These are phyloP conservation scores for Thamnophis elegans DNA, from an alignment of 2,797 vertebrate genomes.

Conservation along the genomic window DNA sequence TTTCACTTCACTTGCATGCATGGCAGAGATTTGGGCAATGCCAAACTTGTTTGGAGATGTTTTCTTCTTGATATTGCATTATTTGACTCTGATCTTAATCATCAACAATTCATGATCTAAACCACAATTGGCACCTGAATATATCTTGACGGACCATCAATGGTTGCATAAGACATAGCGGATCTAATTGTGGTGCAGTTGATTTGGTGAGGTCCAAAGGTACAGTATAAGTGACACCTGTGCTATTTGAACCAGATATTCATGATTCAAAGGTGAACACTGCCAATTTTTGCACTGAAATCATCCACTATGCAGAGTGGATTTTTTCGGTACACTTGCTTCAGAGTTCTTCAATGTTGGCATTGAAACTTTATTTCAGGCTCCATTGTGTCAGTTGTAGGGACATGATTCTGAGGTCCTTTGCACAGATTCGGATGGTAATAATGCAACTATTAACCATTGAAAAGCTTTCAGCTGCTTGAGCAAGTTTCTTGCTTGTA, in stretches of 20 bases:
- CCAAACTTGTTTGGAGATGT: neutral
- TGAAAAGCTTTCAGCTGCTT: neutral
- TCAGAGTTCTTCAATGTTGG: neutral
- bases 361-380: neutral
- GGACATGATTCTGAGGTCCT: neutral
- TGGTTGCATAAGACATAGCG: neutral
- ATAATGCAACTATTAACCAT: neutral
- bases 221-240: neutral
- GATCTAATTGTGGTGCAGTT: neutral
- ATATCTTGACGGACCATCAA: neutral
- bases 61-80: neutral
- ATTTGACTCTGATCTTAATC: neutral
- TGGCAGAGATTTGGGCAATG: neutral
- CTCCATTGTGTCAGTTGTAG: neutral
- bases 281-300: neutral
- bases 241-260: neutral
- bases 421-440: neutral
- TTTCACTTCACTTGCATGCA: neutral
- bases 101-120: neutral
- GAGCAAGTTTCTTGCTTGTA: neutral
- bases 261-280: neutral
- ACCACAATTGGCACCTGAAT: neutral
- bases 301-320: neutral
- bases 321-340: neutral
- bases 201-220: neutral